These are phyloP conservation scores for Pasiphila rectangulata DNA, from an alignment of 2,888 invertebrate species.

Conservation along the genomic window DNA sequence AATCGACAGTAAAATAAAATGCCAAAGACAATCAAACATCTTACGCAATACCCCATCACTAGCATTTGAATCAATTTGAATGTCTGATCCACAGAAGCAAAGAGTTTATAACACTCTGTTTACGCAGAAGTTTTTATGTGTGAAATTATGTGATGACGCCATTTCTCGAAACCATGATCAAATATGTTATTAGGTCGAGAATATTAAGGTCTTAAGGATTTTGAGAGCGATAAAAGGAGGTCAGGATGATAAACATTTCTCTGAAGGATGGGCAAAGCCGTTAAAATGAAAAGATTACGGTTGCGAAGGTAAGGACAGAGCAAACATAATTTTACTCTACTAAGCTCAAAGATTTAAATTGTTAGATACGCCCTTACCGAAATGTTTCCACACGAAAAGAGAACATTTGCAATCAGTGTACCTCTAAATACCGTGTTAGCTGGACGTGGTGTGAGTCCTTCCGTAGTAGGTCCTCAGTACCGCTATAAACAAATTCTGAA, in stretches of 20 bases:
- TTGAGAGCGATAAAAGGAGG: constrained; percentile 7
- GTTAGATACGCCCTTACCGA: too few relatives aligned
- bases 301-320: not conserved
- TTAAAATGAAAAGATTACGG: constrained; percentile 1
- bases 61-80: constrained; percentile 8
- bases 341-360: too few relatives aligned
- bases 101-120: too few relatives aligned
- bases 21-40: too few relatives aligned
- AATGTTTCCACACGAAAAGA: too few relatives aligned
- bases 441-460: too few relatives aligned
- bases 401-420: too few relatives aligned
- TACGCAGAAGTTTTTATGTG: constrained; percentile 7
- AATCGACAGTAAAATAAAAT: too few relatives aligned
- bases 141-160: constrained; percentile 29
- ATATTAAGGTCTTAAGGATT: constrained; percentile 11
- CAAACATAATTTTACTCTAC: not conserved
- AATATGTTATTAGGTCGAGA: constrained; percentile 26
- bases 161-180: constrained; percentile 19
- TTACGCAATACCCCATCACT: constrained; percentile 10
- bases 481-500: too few relatives aligned
- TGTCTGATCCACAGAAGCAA: too few relatives aligned
- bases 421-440: too few relatives aligned
- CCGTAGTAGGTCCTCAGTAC: too few relatives aligned
- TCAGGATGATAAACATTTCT: constrained; percentile 21
- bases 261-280: not conserved